Evolutionary conservation across 2,888 invertebrate genomes (phyloP).

Genomic region (Suillia variegata): DNA sequence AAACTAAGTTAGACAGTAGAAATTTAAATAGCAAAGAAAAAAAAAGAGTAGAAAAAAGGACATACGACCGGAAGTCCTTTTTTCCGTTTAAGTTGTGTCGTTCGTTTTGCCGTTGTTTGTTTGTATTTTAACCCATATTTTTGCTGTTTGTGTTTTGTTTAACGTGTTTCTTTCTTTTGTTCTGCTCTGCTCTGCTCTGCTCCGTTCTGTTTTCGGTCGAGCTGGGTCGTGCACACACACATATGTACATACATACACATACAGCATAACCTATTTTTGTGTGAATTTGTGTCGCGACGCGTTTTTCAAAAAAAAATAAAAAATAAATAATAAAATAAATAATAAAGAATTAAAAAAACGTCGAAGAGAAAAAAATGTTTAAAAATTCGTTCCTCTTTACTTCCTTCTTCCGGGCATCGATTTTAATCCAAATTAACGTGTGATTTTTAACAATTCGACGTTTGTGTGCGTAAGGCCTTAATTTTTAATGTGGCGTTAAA

Average conservation of each 20-base stretch:
- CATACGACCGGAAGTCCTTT: conserved; percentile 21
- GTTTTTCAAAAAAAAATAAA: neutral
- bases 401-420: neutral
- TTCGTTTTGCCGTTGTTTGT: conserved; percentile 18
- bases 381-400: neutral
- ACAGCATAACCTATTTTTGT: conserved; percentile 1
- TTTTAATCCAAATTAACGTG: neutral
- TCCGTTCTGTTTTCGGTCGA: no score
- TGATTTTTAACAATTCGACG: neutral
- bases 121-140: conserved; percentile 33
- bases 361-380: no score
- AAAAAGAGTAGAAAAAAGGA: conserved; percentile 1
- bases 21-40: no score
- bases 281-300: neutral
- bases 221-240: neutral
- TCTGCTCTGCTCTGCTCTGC: no score
- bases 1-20: no score
- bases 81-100: conserved; percentile 15
- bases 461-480: neutral
- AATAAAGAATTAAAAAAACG: no score
- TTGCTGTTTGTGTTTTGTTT: conserved; percentile 1
- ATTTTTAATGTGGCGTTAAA: no score
- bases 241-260: neutral
- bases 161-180: neutral
- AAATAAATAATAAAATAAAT: no score